These are phyloP conservation scores for Gallinago paraguaiae DNA, from an alignment of 2,113 vertebrate genomes.

Conservation along the genomic window DNA sequence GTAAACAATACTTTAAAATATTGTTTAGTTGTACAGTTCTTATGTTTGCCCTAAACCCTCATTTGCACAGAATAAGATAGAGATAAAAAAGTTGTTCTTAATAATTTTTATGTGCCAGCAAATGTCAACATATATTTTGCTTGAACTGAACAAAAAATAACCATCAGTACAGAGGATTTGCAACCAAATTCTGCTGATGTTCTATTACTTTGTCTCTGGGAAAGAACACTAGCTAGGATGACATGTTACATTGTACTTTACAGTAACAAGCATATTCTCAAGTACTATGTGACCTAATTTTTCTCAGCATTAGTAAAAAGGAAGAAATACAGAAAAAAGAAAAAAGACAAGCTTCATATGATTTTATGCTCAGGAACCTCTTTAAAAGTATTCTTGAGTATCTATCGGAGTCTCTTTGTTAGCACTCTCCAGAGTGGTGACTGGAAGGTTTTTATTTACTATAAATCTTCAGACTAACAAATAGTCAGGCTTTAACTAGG, in stretches of 20 bases:
- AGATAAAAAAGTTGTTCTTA: background rate
- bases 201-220: conserved; percentile 3
- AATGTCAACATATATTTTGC: conserved; percentile 12
- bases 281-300: background rate
- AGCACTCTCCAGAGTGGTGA: background rate
- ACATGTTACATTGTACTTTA: conserved; percentile 5
- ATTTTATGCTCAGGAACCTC: background rate
- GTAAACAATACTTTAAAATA: background rate
- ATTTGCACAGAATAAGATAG: background rate
- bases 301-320: background rate
- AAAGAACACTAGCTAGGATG: conserved; percentile 1
- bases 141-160: conserved; percentile 35
- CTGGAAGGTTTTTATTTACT: background rate
- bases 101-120: background rate
- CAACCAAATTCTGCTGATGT: background rate
- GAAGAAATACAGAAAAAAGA: background rate
- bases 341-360: background rate
- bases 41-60: background rate
- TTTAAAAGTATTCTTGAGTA: background rate
- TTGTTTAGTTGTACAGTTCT: background rate
- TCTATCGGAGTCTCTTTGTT: background rate
- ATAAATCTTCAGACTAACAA: background rate
- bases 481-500: background rate
- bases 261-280: conserved; percentile 16
- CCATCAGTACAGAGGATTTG: conserved; percentile 9